phyloP scores from a whole-genome alignment of 2,797 vertebrate species.

The Amphiprion clarkii region DNA sequence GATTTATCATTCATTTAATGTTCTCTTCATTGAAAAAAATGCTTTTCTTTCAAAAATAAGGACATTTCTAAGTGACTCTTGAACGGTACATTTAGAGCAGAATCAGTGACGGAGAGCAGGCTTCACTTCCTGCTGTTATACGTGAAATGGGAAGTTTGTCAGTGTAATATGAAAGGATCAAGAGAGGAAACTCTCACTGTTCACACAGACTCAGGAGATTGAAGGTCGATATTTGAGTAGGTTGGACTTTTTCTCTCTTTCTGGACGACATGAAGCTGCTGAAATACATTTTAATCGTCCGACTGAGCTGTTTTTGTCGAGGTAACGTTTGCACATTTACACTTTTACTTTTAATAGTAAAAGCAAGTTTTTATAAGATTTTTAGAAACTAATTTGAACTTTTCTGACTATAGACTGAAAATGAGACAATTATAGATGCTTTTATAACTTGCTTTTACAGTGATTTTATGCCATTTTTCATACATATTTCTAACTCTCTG shows the following conservation, averaged over 20 bases:
- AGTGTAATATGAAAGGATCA: not conserved
- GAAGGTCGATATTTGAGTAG: fast-evolving
- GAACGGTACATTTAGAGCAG: too few relatives aligned
- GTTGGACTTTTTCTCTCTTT: not conserved
- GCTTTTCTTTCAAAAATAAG: too few relatives aligned
- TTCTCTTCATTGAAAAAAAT: too few relatives aligned
- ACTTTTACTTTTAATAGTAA: too few relatives aligned
- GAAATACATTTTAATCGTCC: slow-evolving; percentile 42
- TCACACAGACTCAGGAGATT: not conserved
- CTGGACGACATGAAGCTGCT: slow-evolving; percentile 60
- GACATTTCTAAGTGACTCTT: too few relatives aligned
- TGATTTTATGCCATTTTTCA: not conserved
- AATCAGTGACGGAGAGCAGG: not conserved
- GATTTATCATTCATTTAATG: too few relatives aligned
- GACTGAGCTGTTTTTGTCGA: slow-evolving; percentile 50
- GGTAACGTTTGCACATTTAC: slow-evolving; percentile 50
- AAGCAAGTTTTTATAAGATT: not conserved
- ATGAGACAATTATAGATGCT: not conserved
- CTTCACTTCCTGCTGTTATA: slow-evolving; percentile 37
- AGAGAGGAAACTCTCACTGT: slow-evolving; percentile 16
- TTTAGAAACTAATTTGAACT: not conserved
- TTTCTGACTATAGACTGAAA: not conserved
- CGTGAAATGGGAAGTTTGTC: slow-evolving; percentile 26
- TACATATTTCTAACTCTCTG: too few relatives aligned
- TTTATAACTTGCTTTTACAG: not conserved